A percentile compares a stretch with the other conserved stretches of the same genome.
Conservation (phyloP, 2,888 invertebrate species). For the Orchesellides sinensis region DNA sequence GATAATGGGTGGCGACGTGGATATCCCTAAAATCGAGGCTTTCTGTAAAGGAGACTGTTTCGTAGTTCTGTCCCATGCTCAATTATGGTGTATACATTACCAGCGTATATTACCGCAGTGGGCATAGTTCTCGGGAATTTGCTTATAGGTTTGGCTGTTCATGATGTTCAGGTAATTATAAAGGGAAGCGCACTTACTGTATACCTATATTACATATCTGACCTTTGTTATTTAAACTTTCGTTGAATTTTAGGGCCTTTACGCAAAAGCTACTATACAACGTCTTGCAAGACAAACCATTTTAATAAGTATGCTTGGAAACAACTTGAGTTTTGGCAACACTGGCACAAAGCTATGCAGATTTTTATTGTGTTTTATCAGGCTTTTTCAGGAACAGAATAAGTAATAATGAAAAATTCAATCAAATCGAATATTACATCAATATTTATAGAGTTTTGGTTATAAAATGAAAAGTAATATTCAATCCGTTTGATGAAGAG, state of each 20-base stretch:
- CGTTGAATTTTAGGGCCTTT: background rate
- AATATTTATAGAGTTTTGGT: too few species aligned
- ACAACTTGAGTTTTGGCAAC: too few species aligned
- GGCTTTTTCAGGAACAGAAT: too few species aligned
- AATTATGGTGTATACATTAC: slow-evolving; percentile 21
- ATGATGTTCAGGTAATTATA: slow-evolving; percentile 8
- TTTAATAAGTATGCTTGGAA: slow-evolving; percentile 2
- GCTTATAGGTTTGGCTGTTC: slow-evolving; percentile 28
- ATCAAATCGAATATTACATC: too few species aligned
- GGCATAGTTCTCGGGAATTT: slow-evolving; percentile 29
- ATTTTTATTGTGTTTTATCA: too few species aligned
- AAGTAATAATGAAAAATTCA: too few species aligned
- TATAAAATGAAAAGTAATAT: too few species aligned
- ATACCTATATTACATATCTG: background rate
- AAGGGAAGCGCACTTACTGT: too few species aligned
- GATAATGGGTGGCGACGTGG: slow-evolving; percentile 31
- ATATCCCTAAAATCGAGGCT: too few species aligned
- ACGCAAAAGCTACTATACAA: slow-evolving; percentile 6
- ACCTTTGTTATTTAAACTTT: background rate
- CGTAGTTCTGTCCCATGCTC: background rate
- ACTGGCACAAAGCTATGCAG: too few species aligned
- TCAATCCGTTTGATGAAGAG: too few species aligned
- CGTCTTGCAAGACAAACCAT: slow-evolving; percentile 16
- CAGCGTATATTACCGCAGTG: slow-evolving; percentile 4
- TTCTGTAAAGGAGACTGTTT: too few species aligned